Conservation (phyloP, 1,140 invertebrate genomes). For the Nephila pilipes region DNA sequence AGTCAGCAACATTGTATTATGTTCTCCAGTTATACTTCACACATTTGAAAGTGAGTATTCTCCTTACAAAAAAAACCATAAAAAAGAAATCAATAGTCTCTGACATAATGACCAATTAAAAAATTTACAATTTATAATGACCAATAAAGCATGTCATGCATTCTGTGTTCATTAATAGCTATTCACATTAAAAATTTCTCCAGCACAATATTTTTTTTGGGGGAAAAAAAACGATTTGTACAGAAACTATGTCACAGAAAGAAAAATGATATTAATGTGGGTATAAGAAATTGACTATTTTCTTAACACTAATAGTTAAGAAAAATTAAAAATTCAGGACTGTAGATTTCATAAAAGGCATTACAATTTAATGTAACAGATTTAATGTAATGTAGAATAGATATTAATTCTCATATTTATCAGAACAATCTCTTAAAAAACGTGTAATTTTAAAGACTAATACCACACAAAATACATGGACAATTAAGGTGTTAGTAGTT, state of each 20-base stretch:
- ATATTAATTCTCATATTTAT: neutral
- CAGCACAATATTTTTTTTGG: neutral
- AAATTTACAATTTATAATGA: neutral
- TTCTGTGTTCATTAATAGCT: neutral
- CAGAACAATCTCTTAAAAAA: neutral
- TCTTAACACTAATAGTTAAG: neutral
- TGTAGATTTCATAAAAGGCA: neutral
- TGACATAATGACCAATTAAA: neutral
- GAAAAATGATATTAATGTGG: too few relatives aligned
- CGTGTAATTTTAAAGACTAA: neutral
- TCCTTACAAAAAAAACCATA: too few relatives aligned
- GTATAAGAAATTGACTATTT: neutral
- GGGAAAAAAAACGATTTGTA: neutral
- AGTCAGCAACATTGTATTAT: too few relatives aligned
- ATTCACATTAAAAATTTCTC: neutral
- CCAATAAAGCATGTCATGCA: neutral
- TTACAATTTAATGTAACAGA: neutral
- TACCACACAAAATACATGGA: neutral
- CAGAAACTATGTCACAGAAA: neutral
- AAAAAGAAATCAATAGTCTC: neutral
- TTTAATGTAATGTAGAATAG: neutral
- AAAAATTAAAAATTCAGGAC: neutral
- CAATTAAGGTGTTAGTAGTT: neutral
- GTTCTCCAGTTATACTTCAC: too few relatives aligned
- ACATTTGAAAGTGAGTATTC: too few relatives aligned